These are phyloP conservation scores for Caprella mutica DNA, from an alignment of 2,888 invertebrate species.

Conservation along the genomic window DNA sequence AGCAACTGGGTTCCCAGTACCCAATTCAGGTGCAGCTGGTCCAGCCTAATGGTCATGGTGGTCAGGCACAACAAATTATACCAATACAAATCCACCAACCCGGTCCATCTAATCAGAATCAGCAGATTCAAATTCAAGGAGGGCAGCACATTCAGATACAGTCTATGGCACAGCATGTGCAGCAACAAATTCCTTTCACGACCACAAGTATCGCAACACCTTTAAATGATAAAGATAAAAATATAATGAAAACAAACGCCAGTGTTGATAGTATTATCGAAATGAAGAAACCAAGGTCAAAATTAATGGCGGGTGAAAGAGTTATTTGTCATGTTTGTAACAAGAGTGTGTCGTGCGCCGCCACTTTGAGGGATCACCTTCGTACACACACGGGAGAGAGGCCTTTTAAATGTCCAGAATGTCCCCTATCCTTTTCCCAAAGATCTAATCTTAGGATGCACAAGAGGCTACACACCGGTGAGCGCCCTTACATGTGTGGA, in stretches of 20 bases:
- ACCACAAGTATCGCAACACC: no score
- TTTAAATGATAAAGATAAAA: no score
- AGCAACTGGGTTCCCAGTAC: constrained; percentile 32
- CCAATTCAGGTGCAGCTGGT: constrained; percentile 29
- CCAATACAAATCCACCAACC: constrained; percentile 7
- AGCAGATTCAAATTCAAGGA: not conserved
- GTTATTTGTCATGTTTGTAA: constrained; percentile 30
- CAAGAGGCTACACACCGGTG: constrained; percentile 32
- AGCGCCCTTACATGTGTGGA: constrained; percentile 34
- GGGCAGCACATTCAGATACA: not conserved
- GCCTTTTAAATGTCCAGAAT: constrained; percentile 28
- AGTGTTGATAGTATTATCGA: no score
- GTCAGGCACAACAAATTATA: constrained; percentile 1
- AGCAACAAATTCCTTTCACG: not conserved
- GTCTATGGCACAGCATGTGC: not conserved
- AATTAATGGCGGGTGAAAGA: constrained; percentile 16
- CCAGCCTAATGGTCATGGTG: not conserved
- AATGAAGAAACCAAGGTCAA: not conserved
- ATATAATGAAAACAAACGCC: no score
- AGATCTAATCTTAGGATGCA: constrained; percentile 31
- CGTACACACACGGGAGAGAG: constrained; percentile 31
- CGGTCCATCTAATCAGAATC: not conserved
- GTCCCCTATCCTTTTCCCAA: constrained; percentile 29
- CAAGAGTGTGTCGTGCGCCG: constrained; percentile 32
- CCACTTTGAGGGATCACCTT: constrained; percentile 29